A percentile compares a stretch with the other conserved stretches of the same genome.
These are phyloP conservation scores for Pampus argenteus DNA, from an alignment of 2,797 vertebrate species.

Conservation along the genomic window DNA sequence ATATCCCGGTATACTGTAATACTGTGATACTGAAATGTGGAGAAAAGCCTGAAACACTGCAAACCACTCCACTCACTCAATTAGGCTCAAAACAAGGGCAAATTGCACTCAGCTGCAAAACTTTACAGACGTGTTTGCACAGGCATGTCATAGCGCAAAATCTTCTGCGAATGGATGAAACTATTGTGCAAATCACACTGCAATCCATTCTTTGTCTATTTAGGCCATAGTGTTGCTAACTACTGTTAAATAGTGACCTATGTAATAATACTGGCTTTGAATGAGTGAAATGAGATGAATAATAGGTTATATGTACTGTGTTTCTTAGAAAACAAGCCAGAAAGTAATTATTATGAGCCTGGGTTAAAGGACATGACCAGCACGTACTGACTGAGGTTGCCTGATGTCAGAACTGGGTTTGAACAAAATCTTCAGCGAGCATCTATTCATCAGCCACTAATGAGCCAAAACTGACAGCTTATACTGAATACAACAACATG, in stretches of 20 bases:
- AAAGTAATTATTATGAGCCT: conserved; percentile 32
- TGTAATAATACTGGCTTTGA: conserved; percentile 20
- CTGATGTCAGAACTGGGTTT: not conserved
- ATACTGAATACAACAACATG: conserved; percentile 37
- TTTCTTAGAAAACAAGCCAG: conserved; percentile 28
- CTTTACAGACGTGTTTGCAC: too few relatives aligned
- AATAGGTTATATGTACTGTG: conserved; percentile 4
- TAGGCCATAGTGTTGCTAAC: not conserved
- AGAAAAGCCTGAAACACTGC: too few relatives aligned
- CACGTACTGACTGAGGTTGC: conserved; percentile 32
- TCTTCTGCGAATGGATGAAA: too few relatives aligned
- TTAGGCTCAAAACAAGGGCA: too few relatives aligned
- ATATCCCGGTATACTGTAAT: too few relatives aligned
- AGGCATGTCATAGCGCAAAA: too few relatives aligned
- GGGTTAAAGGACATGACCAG: conserved; percentile 25
- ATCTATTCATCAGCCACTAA: conserved; percentile 64
- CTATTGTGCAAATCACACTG: too few relatives aligned
- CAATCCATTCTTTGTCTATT: too few relatives aligned
- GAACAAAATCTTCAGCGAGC: conserved; percentile 26
- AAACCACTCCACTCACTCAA: too few relatives aligned
- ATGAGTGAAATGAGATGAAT: conserved; percentile 42
- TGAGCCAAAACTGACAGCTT: conserved; percentile 42
- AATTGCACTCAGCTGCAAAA: too few relatives aligned
- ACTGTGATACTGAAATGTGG: too few relatives aligned
- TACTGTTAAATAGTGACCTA: conserved; percentile 9